Evolutionary conservation across 2,888 invertebrate genomes (phyloP).

Genomic region (Pyrgus malvae): DNA sequence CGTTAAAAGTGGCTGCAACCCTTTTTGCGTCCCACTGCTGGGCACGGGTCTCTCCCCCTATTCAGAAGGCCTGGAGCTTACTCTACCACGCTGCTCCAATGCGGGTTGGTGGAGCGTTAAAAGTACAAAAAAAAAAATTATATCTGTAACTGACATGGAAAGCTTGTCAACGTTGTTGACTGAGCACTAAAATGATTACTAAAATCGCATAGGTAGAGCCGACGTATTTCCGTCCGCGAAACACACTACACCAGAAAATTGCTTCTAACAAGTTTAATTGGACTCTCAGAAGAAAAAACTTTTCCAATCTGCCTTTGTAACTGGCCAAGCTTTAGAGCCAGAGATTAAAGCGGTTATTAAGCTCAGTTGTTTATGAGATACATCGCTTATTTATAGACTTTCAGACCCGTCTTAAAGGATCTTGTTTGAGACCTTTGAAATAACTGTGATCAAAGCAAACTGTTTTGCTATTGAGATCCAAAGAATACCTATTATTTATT

Average conservation of each 20-base stretch:
- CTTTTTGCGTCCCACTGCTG: too few relatives aligned
- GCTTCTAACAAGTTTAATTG: conserved; percentile 78
- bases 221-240: conserved; percentile 42
- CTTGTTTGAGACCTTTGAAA: background rate
- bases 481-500: too few relatives aligned
- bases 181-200: background rate
- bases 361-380: conserved; percentile 48
- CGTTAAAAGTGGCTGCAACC: too few relatives aligned
- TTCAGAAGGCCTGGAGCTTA: too few relatives aligned
- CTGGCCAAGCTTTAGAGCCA: conserved; percentile 59
- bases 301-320: conserved; percentile 77
- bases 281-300: conserved; percentile 74
- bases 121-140: too few relatives aligned
- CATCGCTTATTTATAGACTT: conserved; percentile 42
- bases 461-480: too few relatives aligned
- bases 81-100: too few relatives aligned
- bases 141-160: too few relatives aligned
- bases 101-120: too few relatives aligned
- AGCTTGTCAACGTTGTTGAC: too few relatives aligned
- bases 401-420: conserved; percentile 12
- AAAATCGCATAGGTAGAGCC: conserved; percentile 25
- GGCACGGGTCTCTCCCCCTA: too few relatives aligned
- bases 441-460: too few relatives aligned
- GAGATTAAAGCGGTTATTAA: conserved; percentile 64
- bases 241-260: conserved; percentile 61